Conservation (phyloP, 2,888 invertebrate species). For the Ligdia adustata region DNA sequence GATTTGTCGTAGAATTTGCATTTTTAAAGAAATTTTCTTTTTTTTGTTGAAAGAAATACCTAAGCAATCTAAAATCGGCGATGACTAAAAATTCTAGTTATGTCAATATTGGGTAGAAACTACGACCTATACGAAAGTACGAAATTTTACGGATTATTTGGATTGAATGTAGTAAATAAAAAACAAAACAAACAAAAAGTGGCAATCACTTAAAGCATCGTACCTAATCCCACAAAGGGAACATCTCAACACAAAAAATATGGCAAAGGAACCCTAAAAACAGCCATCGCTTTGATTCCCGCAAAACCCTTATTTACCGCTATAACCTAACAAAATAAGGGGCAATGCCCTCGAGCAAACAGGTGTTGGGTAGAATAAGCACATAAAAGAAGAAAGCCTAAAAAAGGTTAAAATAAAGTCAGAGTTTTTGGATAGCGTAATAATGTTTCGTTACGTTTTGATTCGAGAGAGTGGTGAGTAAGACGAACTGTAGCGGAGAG, state of each 20-base stretch:
- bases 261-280: conserved; percentile 46
- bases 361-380: conserved; percentile 75
- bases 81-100: no score
- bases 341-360: conserved; percentile 73
- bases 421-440: conserved; percentile 65
- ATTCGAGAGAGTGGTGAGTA: conserved; percentile 40
- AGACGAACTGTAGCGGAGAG: neutral
- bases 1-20: no score
- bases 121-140: no score
- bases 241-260: conserved; percentile 28
- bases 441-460: conserved; percentile 69
- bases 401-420: conserved; percentile 76
- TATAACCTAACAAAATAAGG: conserved; percentile 63
- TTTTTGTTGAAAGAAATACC: no score
- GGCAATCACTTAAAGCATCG: conserved; percentile 16
- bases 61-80: no score
- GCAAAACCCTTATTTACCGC: conserved; percentile 58
- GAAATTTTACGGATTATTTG: no score
- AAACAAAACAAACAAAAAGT: conserved; percentile 7
- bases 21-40: no score
- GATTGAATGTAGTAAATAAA: no score
- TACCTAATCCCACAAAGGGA: conserved; percentile 26
- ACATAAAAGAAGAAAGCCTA: conserved; percentile 74
- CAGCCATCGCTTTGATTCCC: conserved; percentile 52
- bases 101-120: no score